Conservation (phyloP, 53 echinoderm and acorn worm genomes). For the Holothuria leucospilota region DNA sequence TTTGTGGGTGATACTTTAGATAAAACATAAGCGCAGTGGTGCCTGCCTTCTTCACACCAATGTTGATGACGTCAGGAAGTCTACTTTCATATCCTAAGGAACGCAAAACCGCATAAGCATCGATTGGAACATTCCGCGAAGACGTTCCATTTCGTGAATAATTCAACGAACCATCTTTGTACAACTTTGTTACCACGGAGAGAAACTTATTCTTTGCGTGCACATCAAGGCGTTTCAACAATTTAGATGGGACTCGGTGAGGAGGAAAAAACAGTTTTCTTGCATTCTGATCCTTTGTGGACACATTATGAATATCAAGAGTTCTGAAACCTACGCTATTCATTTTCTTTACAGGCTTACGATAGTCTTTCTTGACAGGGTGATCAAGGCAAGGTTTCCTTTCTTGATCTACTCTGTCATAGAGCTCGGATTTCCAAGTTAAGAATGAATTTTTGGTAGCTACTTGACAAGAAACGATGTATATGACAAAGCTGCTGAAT, state of each 20-base stretch:
- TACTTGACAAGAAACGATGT: too few relatives aligned
- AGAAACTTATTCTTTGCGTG: neutral
- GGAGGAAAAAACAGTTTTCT: neutral
- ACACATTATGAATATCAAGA: too few relatives aligned
- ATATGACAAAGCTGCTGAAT: too few relatives aligned
- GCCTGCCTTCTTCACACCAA: conserved; percentile 94
- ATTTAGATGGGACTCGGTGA: neutral
- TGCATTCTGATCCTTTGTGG: neutral
- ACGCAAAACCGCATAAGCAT: conserved; percentile 5
- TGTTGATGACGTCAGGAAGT: conserved; percentile 80
- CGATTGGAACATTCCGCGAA: neutral
- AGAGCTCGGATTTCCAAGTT: too few relatives aligned
- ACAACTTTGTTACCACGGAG: neutral
- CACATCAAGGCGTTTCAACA: conserved; percentile 12
- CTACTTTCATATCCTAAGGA: conserved; percentile 69
- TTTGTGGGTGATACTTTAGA: conserved; percentile 78
- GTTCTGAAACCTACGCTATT: too few relatives aligned
- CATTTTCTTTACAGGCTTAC: too few relatives aligned
- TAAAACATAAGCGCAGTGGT: conserved; percentile 93
- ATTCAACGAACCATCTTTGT: neutral
- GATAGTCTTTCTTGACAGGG: too few relatives aligned
- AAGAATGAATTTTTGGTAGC: too few relatives aligned
- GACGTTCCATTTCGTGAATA: too few relatives aligned
- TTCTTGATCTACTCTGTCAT: too few relatives aligned
- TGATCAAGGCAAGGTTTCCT: too few relatives aligned